phyloP scores from a whole-genome alignment of 2,113 vertebrate genomes.

The Pongo pygmaeus region DNA sequence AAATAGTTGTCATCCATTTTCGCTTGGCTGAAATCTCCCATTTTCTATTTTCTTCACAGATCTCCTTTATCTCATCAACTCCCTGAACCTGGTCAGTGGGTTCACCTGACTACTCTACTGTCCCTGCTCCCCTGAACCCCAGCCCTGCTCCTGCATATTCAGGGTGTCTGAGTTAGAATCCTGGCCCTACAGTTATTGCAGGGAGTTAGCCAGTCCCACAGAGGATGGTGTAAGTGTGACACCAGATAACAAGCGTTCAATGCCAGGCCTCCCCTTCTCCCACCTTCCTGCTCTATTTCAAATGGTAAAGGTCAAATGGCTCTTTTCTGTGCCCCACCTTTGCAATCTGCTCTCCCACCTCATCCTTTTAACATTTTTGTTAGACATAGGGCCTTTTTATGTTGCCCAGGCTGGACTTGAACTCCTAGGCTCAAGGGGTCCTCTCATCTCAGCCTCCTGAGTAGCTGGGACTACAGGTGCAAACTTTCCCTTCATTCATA shows the following conservation, averaged over 20 bases:
- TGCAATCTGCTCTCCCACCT: neutral
- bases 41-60: neutral
- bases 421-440: neutral
- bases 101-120: too few relatives aligned
- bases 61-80: neutral
- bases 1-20: neutral
- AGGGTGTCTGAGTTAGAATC: neutral
- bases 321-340: neutral
- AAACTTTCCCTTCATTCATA: neutral
- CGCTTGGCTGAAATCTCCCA: neutral
- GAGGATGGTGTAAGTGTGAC: neutral
- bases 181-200: neutral
- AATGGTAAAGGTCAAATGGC: neutral
- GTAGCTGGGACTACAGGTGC: neutral
- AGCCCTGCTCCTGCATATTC: neutral
- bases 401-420: neutral
- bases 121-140: accelerated
- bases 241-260: accelerated
- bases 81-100: accelerated
- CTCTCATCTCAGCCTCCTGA: neutral
- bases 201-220: neutral
- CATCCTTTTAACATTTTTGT: neutral
- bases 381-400: neutral
- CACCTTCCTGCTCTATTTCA: neutral
- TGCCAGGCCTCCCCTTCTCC: neutral